Evolutionary conservation across 2,113 vertebrate genomes (phyloP).

Genomic region (Coreoperca whiteheadi): DNA sequence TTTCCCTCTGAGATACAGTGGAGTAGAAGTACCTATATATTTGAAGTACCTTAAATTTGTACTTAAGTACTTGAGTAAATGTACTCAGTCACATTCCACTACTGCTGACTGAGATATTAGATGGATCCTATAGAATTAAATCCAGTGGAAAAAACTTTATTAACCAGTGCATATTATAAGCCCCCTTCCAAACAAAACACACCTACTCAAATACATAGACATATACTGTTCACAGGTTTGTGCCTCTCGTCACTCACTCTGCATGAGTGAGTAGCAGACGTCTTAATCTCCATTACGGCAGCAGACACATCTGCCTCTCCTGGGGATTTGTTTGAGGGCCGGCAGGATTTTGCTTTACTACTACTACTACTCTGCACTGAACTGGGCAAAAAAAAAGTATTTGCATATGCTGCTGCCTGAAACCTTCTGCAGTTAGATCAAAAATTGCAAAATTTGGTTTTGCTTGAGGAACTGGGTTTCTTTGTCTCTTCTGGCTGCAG

Average conservation of each 20-base stretch:
- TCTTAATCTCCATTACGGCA: slow-evolving; percentile 69
- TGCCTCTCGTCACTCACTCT: slow-evolving; percentile 46
- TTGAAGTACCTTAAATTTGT: not conserved
- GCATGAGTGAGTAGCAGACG: slow-evolving; percentile 67
- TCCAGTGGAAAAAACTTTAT: not conserved
- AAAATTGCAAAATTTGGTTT: not conserved
- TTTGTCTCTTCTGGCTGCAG: not conserved
- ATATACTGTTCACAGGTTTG: slow-evolving; percentile 36
- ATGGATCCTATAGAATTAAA: not conserved
- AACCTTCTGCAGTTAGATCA: not conserved
- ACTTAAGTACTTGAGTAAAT: not conserved
- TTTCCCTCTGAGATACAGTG: too few species aligned
- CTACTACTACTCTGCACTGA: not conserved
- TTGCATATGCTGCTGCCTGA: not conserved
- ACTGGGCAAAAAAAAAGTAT: not conserved
- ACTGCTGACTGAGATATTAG: not conserved
- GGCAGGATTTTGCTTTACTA: not conserved
- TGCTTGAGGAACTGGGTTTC: not conserved
- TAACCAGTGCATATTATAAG: not conserved
- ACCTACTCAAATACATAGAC: not conserved
- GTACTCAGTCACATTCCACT: not conserved
- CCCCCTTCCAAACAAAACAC: not conserved
- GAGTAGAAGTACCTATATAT: not conserved
- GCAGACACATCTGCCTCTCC: slow-evolving; percentile 45
- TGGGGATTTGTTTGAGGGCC: slow-evolving; percentile 38